Base-by-base conservation (phyloP, 1,140 invertebrate species). In the Drosophila ficusphila region DNA sequence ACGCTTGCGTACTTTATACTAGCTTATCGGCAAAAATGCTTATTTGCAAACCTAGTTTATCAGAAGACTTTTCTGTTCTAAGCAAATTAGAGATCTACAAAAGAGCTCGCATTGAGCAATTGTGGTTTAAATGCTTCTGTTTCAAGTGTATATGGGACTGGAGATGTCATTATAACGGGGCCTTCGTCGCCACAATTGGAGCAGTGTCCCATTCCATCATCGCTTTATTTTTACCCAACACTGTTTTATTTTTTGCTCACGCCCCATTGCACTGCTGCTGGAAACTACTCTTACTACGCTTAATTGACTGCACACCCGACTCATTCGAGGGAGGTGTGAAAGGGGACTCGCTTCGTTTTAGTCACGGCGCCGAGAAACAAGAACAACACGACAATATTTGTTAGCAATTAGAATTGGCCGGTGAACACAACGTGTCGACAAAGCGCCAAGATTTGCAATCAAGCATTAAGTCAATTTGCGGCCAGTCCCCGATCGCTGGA, bases 391-490 rank as follows among this genome's bases (percentile, higher is more conserved):
- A 29, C 67, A 61, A 54, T 53, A 86, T 85, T 83, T 86, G 81
- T 79, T 73, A 69, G 81, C 65, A 79, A 85, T 85, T 86, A 86
- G 71, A 85, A 86, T 68, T 76, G 61, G 49, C 67, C 75, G 79
- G 76, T 79, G 56, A 72, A 54, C 29, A 46, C 60, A 79, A 76
- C 57, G 77, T 81, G 79, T 79, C 76, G 76, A 79, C 82, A 86
- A 72, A 86, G 77, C 79, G 72, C 62, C 48, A 86, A 86, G 81
- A 86, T 73, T 81, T 73, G 61, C 82, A 85, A 85, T 85, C 76
- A 85, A 85, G 79, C 79, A 86, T 86, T 85, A 81, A 85, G 81
- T 52, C 57, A 76, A 85, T 85, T 85, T 79, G 76, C 75, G 76
- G 52, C 65, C 57, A 64, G 64, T 79, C 41, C 36, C 53, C 39